phyloP scores from a whole-genome alignment of 2,888 invertebrate species.

The Pediacus dermestoides region DNA sequence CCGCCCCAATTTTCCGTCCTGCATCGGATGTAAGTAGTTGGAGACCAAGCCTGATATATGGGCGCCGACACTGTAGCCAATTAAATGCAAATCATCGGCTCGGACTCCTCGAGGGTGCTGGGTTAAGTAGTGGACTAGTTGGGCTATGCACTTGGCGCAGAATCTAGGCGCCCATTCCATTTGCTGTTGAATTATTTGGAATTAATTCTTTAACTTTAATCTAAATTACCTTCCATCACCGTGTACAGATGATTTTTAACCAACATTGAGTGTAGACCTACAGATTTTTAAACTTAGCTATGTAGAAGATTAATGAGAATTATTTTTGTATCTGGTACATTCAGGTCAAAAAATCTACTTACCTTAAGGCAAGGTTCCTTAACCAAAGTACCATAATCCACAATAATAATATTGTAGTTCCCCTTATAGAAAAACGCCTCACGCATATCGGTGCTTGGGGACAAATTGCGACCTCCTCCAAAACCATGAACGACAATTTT shows the following conservation, averaged over 20 bases:
- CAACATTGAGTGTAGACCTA: no score
- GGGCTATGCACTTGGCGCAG: conserved; percentile 70
- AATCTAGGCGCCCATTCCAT: conserved; percentile 51
- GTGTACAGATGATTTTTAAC: no score
- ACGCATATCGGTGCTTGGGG: conserved; percentile 81
- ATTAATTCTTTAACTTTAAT: no score
- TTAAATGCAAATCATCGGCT: conserved; percentile 73
- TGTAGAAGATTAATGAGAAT: no score
- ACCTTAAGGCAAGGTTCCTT: conserved; percentile 76
- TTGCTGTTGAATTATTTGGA: conserved; percentile 42
- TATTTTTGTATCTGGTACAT: no score
- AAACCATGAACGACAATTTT: conserved; percentile 91
- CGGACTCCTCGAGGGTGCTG: conserved; percentile 73
- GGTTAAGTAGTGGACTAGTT: conserved; percentile 73
- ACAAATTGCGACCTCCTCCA: conserved; percentile 76
- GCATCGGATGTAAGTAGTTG: conserved; percentile 70
- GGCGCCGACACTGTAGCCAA: conserved; percentile 84
- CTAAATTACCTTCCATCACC: no score
- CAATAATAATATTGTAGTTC: conserved; percentile 81
- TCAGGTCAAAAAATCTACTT: no score
- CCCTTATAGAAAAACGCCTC: conserved; percentile 78
- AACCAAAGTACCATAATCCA: conserved; percentile 77
- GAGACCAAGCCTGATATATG: conserved; percentile 82
- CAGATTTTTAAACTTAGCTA: no score
- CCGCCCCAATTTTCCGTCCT: conserved; percentile 74